phyloP scores from a whole-genome alignment of 2,113 vertebrate genomes.

The Corythornis vintsioides region DNA sequence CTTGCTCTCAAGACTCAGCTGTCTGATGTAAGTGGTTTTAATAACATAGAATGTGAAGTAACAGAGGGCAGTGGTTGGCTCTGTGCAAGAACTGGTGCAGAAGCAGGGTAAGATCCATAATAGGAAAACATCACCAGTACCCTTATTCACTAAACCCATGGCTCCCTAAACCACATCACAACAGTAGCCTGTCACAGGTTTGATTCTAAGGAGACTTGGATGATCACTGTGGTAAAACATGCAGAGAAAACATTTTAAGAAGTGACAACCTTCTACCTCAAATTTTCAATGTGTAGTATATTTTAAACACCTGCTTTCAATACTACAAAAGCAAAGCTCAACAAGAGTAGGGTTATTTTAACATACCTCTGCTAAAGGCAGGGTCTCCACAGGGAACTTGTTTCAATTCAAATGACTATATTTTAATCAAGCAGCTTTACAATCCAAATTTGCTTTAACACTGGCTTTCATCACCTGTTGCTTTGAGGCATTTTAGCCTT shows the following conservation, averaged over 20 bases:
- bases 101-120: background rate
- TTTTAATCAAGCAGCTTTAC: background rate
- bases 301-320: background rate
- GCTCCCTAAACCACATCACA: background rate
- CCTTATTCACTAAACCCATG: background rate
- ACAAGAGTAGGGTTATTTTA: background rate
- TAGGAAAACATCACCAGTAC: background rate
- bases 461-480: background rate
- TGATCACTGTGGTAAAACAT: background rate
- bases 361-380: background rate
- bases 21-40: background rate
- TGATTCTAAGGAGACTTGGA: background rate
- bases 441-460: background rate
- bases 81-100: background rate
- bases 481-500: background rate
- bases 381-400: background rate
- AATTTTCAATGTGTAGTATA: background rate
- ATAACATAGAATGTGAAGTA: background rate
- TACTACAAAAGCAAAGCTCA: background rate
- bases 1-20: background rate
- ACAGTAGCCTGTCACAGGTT: background rate
- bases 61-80: background rate
- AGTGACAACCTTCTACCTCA: background rate
- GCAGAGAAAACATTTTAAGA: background rate
- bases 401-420: background rate